Conservation (phyloP, 2,797 vertebrate species). For the Petrocephalus schoutedeni region DNA sequence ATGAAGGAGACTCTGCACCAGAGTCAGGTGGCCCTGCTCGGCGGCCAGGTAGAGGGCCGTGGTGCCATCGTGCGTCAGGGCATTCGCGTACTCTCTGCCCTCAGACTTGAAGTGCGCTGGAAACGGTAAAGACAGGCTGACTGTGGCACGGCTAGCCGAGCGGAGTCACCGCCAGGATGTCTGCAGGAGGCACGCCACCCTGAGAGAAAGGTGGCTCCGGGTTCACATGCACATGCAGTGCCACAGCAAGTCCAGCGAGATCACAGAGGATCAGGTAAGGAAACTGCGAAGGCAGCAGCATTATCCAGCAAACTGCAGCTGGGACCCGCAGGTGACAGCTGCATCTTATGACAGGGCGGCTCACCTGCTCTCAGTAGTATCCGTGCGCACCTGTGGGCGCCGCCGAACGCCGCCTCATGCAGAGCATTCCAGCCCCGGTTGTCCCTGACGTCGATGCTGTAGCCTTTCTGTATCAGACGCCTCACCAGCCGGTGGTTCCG, state of each 20-base stretch:
- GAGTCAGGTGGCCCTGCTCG: slow-evolving; percentile 60
- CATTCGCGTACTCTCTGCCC: slow-evolving; percentile 59
- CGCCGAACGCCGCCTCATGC: slow-evolving; percentile 81
- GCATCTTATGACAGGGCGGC: not conserved
- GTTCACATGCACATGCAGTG: not conserved
- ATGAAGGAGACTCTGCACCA: slow-evolving; percentile 64
- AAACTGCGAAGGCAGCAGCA: not conserved
- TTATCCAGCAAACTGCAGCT: not conserved
- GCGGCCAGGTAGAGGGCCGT: slow-evolving; percentile 78
- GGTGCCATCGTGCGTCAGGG: slow-evolving; percentile 77
- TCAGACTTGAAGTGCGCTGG: not conserved
- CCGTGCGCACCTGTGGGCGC: slow-evolving; percentile 65
- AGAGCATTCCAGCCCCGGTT: slow-evolving; percentile 88
- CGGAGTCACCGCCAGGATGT: no score
- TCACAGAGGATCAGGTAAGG: not conserved
- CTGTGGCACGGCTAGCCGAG: not conserved
- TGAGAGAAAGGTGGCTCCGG: not conserved
- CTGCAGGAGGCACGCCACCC: not conserved
- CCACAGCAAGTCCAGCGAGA: not conserved
- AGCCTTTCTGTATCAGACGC: slow-evolving; percentile 70
- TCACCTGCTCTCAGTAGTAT: slow-evolving; percentile 56
- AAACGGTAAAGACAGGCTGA: not conserved
- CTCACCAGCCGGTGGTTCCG: slow-evolving; percentile 61
- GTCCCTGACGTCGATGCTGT: slow-evolving; percentile 71
- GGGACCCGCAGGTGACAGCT: not conserved